Evolutionary conservation across 2,797 vertebrate genomes (phyloP).

Genomic region (Mallotus villosus): DNA sequence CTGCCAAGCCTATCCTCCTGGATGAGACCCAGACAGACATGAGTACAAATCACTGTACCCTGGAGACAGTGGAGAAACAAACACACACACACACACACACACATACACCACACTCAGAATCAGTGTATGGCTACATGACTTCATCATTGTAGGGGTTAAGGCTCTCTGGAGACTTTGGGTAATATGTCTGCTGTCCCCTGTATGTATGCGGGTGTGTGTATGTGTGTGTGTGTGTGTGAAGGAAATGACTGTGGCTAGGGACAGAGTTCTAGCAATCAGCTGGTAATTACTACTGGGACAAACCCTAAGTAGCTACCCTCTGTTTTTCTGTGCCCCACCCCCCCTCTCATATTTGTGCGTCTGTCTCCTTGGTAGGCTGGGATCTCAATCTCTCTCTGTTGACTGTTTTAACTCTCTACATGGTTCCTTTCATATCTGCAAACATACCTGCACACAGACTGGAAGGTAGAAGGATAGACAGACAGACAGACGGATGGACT

Average conservation of each 20-base stretch:
- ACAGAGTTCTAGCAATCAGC: neutral
- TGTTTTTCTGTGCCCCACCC: neutral
- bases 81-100: conserved; percentile 7
- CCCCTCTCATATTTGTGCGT: neutral
- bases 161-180: neutral
- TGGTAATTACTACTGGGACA: conserved; percentile 10
- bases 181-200: neutral
- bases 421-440: too few species aligned
- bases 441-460: too few species aligned
- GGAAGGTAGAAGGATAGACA: too few species aligned
- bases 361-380: too few species aligned
- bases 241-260: conserved; percentile 9
- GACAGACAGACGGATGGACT: too few species aligned
- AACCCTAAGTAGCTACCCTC: neutral
- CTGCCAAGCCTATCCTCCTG: conserved; percentile 35
- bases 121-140: neutral
- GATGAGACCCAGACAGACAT: conserved; percentile 32
- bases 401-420: too few species aligned
- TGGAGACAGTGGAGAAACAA: conserved; percentile 14
- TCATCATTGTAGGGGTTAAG: neutral
- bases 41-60: conserved; percentile 17
- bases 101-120: neutral
- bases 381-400: too few species aligned
- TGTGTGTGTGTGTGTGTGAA: neutral
- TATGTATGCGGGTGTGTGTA: neutral